These are phyloP conservation scores for Periophthalmus modestus DNA, from an alignment of 2,113 vertebrate genomes.

Conservation along the genomic window DNA sequence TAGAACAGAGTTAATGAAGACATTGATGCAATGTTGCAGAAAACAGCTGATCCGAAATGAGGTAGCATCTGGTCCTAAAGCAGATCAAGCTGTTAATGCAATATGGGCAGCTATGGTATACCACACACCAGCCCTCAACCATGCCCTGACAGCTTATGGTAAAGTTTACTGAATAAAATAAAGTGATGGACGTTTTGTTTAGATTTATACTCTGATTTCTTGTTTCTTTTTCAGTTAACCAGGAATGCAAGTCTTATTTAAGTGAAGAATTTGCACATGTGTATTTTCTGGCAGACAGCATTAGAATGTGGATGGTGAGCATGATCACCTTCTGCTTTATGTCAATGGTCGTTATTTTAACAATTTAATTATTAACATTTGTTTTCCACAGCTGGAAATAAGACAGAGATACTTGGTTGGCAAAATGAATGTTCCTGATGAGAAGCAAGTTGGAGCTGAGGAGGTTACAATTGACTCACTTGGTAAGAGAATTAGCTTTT, in stretches of 20 bases:
- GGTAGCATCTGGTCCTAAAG: slow-evolving; percentile 85
- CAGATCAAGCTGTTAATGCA: slow-evolving; percentile 95
- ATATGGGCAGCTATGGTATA: slow-evolving; percentile 96
- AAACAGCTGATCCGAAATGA: slow-evolving; percentile 89
- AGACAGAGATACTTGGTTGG: slow-evolving; percentile 89
- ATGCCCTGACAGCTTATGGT: slow-evolving; percentile 88
- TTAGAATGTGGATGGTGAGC: slow-evolving; percentile 98
- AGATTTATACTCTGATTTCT: neutral
- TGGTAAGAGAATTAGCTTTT: slow-evolving; percentile 75
- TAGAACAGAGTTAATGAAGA: slow-evolving; percentile 86
- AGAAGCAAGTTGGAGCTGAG: slow-evolving; percentile 74
- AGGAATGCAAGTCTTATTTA: slow-evolving; percentile 81
- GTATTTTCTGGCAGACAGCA: slow-evolving; percentile 88
- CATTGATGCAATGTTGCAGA: slow-evolving; percentile 86
- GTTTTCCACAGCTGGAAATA: slow-evolving; percentile 87
- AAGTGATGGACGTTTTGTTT: neutral
- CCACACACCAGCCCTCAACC: slow-evolving; percentile 89
- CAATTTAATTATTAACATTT: neutral
- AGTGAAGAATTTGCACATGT: slow-evolving; percentile 90
- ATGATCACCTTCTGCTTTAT: neutral
- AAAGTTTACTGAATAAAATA: slow-evolving; percentile 48
- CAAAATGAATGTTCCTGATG: slow-evolving; percentile 75
- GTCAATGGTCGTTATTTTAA: neutral
- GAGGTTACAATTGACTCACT: slow-evolving; percentile 87
- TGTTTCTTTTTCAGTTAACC: slow-evolving; percentile 79